Percentiles rank a stretch among this genome's conserved stretches.
phyloP scores from a whole-genome alignment of 2,888 invertebrate species.

The Bibio marci region DNA sequence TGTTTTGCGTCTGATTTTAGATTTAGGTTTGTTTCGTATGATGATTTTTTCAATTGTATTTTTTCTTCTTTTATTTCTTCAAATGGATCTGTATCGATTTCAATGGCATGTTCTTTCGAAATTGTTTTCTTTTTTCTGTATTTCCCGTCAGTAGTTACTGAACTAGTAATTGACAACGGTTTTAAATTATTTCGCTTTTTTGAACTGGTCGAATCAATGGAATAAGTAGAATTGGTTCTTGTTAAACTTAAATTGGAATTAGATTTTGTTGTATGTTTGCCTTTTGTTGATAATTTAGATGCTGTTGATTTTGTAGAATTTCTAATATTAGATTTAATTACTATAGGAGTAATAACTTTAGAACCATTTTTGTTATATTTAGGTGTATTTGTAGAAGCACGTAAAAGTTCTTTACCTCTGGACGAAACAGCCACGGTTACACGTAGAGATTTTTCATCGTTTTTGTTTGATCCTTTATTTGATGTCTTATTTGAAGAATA shows the following conservation, averaged over 20 bases:
- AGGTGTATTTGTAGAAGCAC: constrained; percentile 7
- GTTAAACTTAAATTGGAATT: constrained; percentile 23
- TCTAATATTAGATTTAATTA: constrained; percentile 1
- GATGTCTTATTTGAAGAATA: constrained; percentile 22
- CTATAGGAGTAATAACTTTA: not conserved
- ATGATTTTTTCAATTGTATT: not conserved
- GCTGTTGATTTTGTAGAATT: constrained; percentile 1
- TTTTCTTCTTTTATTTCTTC: not conserved
- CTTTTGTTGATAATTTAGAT: not conserved
- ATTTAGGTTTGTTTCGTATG: not conserved
- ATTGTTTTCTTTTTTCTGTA: constrained; percentile 13
- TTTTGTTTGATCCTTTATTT: constrained; percentile 14
- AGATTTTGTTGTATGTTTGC: constrained; percentile 3
- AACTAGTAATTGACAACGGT: constrained; percentile 10
- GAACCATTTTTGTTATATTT: not conserved
- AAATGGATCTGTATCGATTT: not conserved
- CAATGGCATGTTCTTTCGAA: constrained; percentile 7
- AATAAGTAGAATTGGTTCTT: constrained; percentile 27
- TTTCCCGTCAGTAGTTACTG: constrained; percentile 7
- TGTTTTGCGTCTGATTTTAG: not conserved
- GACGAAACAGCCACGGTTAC: constrained; percentile 27
- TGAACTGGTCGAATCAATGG: constrained; percentile 23
- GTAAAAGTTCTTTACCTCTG: constrained; percentile 11
- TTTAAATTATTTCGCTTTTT: constrained; percentile 14
- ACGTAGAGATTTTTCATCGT: constrained; percentile 28